phyloP scores from a whole-genome alignment of 2,888 invertebrate genomes.

The Orchestes rusci region DNA sequence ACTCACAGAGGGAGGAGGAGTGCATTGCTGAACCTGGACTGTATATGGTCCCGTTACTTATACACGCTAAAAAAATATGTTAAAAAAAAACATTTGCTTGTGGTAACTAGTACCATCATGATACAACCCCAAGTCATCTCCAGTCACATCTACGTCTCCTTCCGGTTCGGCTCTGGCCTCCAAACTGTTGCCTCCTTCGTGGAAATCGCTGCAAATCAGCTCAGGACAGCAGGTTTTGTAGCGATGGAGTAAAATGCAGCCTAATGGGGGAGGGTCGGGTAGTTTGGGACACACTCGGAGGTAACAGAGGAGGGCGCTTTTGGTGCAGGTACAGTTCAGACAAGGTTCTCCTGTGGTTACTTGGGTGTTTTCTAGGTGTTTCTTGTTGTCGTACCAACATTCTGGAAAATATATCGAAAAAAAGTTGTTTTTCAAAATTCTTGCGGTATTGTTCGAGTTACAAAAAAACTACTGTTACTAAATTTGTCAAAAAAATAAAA shows the following conservation, averaged over 20 bases:
- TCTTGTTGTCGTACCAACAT: constrained; percentile 66
- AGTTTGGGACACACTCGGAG: constrained; percentile 68
- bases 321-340: constrained; percentile 66
- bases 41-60: constrained; percentile 64
- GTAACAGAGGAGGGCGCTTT: constrained; percentile 67
- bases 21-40: constrained; percentile 79
- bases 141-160: constrained; percentile 22
- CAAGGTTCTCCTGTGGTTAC: constrained; percentile 70
- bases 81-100: background rate
- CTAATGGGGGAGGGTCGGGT: constrained; percentile 66
- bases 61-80: constrained; percentile 53
- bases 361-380: constrained; percentile 57
- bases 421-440: too few species aligned
- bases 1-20: constrained; percentile 71
- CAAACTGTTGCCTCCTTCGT: constrained; percentile 33
- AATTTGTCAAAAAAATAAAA: too few species aligned
- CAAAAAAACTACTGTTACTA: too few species aligned
- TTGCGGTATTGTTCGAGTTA: too few species aligned
- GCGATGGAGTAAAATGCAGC: constrained; percentile 64
- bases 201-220: constrained; percentile 56
- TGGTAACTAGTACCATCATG: constrained; percentile 26
- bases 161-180: constrained; percentile 38
- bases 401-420: constrained; percentile 46
- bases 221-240: constrained; percentile 70
- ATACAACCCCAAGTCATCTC: constrained; percentile 10